These are phyloP conservation scores for Sapajus apella DNA, from an alignment of 2,113 vertebrate genomes.

Conservation along the genomic window DNA sequence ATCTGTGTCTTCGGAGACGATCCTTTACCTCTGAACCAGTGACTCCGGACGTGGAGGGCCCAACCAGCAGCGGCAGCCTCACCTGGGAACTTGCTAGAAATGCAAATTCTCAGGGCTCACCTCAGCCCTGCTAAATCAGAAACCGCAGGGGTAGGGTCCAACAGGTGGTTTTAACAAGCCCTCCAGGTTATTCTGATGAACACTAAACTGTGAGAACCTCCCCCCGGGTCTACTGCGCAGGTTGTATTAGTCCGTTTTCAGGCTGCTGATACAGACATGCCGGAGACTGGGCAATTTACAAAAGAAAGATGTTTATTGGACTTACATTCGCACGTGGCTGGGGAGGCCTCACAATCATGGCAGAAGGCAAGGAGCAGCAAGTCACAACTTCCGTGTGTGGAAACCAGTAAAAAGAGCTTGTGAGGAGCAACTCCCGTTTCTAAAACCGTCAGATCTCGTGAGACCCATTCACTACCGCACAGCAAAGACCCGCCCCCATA, in stretches of 20 bases:
- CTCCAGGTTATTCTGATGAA: not conserved
- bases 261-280: too few relatives aligned
- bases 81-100: not conserved
- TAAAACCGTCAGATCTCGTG: too few relatives aligned
- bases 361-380: too few relatives aligned
- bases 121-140: not conserved
- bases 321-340: too few relatives aligned
- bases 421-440: too few relatives aligned
- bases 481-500: too few relatives aligned
- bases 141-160: not conserved
- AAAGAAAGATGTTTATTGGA: too few relatives aligned
- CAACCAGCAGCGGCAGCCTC: not conserved
- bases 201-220: not conserved
- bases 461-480: too few relatives aligned
- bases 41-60: not conserved
- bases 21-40: not conserved
- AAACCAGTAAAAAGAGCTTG: too few relatives aligned
- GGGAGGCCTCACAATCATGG: too few relatives aligned
- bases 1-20: not conserved
- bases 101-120: not conserved
- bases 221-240: not conserved
- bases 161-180: not conserved
- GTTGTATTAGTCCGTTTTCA: too few relatives aligned
- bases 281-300: too few relatives aligned
- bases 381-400: rapidly evolving